Evolutionary conservation across 2,797 vertebrate species (phyloP).

Genomic region (Chloroceryle inda): DNA sequence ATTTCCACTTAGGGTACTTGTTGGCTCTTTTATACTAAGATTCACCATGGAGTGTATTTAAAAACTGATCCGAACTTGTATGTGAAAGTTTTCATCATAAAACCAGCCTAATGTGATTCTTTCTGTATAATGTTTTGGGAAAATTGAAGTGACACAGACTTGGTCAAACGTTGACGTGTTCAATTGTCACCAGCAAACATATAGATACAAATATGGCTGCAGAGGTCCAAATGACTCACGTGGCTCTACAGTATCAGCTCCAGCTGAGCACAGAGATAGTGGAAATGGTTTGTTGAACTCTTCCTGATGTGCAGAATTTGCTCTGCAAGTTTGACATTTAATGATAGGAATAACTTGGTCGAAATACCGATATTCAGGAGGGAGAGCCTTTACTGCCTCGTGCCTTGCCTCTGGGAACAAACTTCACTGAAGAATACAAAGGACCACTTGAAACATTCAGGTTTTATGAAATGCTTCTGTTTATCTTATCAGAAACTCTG

Average conservation of each 20-base stretch:
- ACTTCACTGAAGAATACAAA: not conserved
- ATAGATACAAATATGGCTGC: not conserved
- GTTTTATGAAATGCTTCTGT: not conserved
- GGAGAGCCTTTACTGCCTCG: not conserved
- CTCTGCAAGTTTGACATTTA: not conserved
- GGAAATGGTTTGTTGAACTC: not conserved
- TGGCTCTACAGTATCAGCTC: not conserved
- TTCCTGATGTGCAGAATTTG: not conserved
- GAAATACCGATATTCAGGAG: conserved; percentile 3
- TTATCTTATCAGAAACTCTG: conserved; percentile 35
- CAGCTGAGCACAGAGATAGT: not conserved
- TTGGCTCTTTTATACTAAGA: not conserved
- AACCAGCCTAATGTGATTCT: not conserved
- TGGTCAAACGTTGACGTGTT: not conserved
- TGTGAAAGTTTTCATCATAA: not conserved
- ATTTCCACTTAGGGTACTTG: not conserved
- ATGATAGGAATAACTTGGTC: not conserved
- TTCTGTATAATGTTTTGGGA: not conserved
- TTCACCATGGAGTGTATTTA: not conserved
- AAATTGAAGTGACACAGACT: not conserved
- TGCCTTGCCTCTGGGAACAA: not conserved
- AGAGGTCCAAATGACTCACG: not conserved
- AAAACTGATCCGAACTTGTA: not conserved
- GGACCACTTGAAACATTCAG: not conserved
- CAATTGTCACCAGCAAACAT: not conserved